Evolutionary conservation across 2,888 invertebrate genomes (phyloP), one percentile per base, ranked within the genome.

Genomic region (Ceraclea dissimilis): DNA sequence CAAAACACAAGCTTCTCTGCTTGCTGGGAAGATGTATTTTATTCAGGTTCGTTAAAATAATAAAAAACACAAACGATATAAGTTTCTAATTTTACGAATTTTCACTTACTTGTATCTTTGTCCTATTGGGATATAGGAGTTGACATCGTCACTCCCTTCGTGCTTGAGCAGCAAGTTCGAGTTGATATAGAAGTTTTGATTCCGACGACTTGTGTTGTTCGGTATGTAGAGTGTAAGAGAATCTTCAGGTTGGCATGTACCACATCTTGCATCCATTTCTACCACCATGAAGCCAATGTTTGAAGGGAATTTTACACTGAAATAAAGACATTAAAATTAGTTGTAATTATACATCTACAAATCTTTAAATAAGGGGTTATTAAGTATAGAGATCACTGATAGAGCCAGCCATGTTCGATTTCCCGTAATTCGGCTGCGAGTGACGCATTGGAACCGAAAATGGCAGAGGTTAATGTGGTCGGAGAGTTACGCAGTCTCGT

Each of bases 161-260:
- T 39, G 39, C 13, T 39, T 39, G 2, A 39, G 16, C 4, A 39
- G 2, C 5, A 39, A 13, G 16, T 39, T 39, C 13, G 39, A 4
- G 13, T 39, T 39, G 13, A 39, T 8, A 13, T 39, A 16, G 31
- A 31, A 31, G 31, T 31, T 31, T 31, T 8, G 6, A 16, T 39
- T 39, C 13, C 8, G 4, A 8, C 39, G 39, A 5, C 8, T 13
- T 8, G 8, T n/a, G 16, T 17, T 46, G 17, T 20, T 17, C 2
- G 20, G 20, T 18, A 20, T 59, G 44, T 52, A 78, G 8, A 91
- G 75, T 51, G 90, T 85, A 8, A 91, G 71, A 16, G 88, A 86
- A 74, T 98, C 97, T 73, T 97, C 97, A 0, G 90, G 85, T 73
- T 95, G 97, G 1, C 90, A 90, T 0, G 96, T 96, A 52, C 93